These are phyloP conservation scores for Drosophila paulistorum DNA, from an alignment of 1,140 invertebrate genomes.

Conservation along the genomic window DNA sequence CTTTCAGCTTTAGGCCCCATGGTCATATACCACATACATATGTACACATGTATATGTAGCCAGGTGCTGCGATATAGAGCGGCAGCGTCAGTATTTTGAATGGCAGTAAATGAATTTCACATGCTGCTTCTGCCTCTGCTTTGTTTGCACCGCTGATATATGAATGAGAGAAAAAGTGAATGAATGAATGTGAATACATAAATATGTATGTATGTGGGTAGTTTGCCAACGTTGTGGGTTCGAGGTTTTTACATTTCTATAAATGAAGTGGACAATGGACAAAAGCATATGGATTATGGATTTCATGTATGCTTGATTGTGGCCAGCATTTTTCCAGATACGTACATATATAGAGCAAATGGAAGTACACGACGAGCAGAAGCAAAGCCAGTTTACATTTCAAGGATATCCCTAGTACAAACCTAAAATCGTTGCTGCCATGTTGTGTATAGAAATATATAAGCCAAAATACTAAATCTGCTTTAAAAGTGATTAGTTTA, in stretches of 20 bases:
- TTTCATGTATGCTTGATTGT: not conserved
- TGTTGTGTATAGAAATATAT: too few relatives aligned
- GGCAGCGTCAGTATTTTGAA: conserved; percentile 15
- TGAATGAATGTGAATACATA: too few relatives aligned
- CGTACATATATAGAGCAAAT: too few relatives aligned
- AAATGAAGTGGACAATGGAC: not conserved
- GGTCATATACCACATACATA: conserved; percentile 22
- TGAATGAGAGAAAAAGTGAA: conserved; percentile 13
- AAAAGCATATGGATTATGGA: conserved; percentile 2
- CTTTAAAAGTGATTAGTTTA: too few relatives aligned
- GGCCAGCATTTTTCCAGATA: not conserved
- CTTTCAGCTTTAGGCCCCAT: conserved; percentile 17
- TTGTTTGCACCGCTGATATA: conserved; percentile 59
- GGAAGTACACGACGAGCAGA: too few relatives aligned
- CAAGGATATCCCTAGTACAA: too few relatives aligned
- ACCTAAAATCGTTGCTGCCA: too few relatives aligned
- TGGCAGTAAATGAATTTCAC: conserved; percentile 74
- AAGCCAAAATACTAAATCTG: too few relatives aligned
- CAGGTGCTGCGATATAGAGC: not conserved
- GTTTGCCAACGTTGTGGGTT: not conserved
- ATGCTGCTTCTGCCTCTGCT: conserved; percentile 50
- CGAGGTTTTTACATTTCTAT: conserved; percentile 2
- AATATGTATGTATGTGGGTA: not conserved
- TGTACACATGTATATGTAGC: not conserved
- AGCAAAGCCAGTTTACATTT: too few relatives aligned